Conservation (phyloP, 2,113 vertebrate species). For the Geococcyx californianus region DNA sequence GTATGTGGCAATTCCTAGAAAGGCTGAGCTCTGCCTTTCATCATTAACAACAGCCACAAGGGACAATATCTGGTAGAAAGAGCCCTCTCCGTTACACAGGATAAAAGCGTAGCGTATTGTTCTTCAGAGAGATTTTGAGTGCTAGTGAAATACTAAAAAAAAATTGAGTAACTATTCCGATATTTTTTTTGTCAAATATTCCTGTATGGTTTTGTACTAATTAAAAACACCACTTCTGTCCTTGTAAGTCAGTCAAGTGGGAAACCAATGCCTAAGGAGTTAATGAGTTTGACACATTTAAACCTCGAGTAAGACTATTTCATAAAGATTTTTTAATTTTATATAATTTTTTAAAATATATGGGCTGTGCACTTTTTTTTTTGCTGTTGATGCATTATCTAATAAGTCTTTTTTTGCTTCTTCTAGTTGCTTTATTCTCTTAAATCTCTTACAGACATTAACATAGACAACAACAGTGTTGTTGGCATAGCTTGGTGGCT, state of each 20-base stretch:
- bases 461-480: not conserved
- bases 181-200: not conserved
- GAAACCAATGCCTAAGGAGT: not conserved
- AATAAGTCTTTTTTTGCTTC: not conserved
- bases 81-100: not conserved
- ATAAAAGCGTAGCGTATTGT: not conserved
- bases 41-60: not conserved
- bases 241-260: not conserved
- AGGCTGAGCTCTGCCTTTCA: slow-evolving; percentile 18
- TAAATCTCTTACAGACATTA: not conserved
- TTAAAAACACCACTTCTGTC: not conserved
- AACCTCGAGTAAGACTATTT: not conserved
- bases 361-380: not conserved
- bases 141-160: not conserved
- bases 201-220: not conserved
- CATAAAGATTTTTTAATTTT: not conserved
- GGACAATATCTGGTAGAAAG: not conserved
- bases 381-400: not conserved
- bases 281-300: not conserved
- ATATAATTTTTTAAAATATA: not conserved
- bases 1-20: not conserved
- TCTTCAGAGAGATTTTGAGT: not conserved
- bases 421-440: not conserved
- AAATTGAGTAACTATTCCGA: not conserved
- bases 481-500: not conserved